phyloP scores from a whole-genome alignment of 2,888 invertebrate genomes.

The Pachydiplax longipennis region DNA sequence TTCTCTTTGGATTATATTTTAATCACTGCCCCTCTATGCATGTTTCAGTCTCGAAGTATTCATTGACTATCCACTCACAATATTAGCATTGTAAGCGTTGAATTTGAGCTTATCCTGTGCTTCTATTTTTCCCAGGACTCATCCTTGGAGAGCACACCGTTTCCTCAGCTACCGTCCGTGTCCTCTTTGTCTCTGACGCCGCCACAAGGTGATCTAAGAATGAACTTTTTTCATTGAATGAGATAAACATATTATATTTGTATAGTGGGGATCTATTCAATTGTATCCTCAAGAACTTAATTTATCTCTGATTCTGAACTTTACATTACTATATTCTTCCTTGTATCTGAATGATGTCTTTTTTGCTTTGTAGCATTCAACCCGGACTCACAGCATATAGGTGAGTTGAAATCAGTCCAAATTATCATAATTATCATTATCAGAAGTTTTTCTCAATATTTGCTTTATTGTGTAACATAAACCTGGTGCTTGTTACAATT shows the following conservation, averaged over 20 bases:
- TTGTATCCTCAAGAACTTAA: no score
- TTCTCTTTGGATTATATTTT: no score
- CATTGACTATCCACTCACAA: no score
- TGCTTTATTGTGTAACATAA: constrained; percentile 58
- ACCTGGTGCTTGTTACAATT: neutral
- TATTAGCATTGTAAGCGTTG: no score
- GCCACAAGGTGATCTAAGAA: constrained; percentile 68
- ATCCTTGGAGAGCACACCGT: constrained; percentile 62
- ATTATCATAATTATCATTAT: neutral
- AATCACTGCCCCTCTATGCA: no score
- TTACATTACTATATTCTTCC: neutral
- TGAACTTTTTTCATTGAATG: neutral
- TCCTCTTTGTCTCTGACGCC: constrained; percentile 81
- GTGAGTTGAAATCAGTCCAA: neutral
- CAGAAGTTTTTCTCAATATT: constrained; percentile 46
- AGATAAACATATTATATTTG: neutral
- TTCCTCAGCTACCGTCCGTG: constrained; percentile 76
- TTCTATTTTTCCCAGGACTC: constrained; percentile 56
- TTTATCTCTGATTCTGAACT: no score
- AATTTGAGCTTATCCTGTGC: neutral
- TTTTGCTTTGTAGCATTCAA: neutral
- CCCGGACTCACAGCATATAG: constrained; percentile 60
- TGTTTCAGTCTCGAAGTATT: no score
- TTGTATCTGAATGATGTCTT: constrained; percentile 50
- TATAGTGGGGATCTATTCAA: no score